Evolutionary conservation across 2,888 invertebrate genomes (phyloP), one percentile per base, ranked within the genome.

Genomic region (Graphium colonna): DNA sequence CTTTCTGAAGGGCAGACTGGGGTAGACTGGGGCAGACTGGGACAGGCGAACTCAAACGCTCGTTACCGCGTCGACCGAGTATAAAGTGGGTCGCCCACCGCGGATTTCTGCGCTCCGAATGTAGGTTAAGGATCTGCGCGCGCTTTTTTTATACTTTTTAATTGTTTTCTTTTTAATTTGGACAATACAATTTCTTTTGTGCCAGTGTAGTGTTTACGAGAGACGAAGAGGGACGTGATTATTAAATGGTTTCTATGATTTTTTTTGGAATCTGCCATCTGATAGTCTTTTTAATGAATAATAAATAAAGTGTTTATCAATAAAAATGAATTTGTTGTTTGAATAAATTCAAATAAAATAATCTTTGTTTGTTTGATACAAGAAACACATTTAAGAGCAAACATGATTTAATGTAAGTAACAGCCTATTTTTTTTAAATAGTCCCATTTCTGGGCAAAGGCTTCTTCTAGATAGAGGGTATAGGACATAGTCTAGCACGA

Each of bases 11-110:
- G 15, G 40, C 51, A 5, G 31, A 12, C 28, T 5, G 36, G 28
- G 16, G 36, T 16, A n/a, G 21, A 44, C 38, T 21, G 21, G 45
- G 15, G 28, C 45, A 5, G 17, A 12, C 28, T 5, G 36, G 28
- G 16, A 21, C 28, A n/a, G 38, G 38, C 38, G 38, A 44, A 43
- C 36, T 38, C 43, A 1, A 51, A 15, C 43, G 51, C 58, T 61
- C 60, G 58, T 58, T 58, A 58, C 54, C 15, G 60, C 55, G 58
- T 53, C 58, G 59, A 59, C 59, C 59, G 61, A 61, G 31, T 62
- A 61, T 60, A 62, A 67, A 66, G 63, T 62, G 62, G 67, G 66
- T 69, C 68, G 64, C 48, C 57, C 55, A 58, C 52, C 48, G 55
- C 53, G 33, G 43, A 21, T 12, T 52, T 52, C 45, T 17, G 40